Evolutionary conservation across 2,888 invertebrate species (phyloP), one percentile per base, ranked within the genome.

Genomic region (Eretmocerus hayati): DNA sequence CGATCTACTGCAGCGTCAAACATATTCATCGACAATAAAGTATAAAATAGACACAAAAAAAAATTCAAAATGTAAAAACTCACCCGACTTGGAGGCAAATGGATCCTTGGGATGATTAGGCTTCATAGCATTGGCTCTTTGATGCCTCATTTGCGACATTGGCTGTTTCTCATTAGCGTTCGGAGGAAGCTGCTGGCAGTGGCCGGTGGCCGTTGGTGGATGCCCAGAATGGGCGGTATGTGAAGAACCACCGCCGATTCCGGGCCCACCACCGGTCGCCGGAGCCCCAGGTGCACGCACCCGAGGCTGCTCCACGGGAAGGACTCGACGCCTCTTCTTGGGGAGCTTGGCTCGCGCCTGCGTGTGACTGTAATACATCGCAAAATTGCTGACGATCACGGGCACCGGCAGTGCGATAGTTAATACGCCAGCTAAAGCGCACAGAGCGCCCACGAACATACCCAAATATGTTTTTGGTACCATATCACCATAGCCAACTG

Each of bases 341-440:
- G 99, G 99, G 74, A 99, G 81, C 76, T 99, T 99, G 54, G 96
- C 95, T 66, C 99, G 80, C 58, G 99, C 99, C 81, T 96, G 79
- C 64, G 91, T 91, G 75, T 91, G 91, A 62, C 90, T 90, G 76
- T 91, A 91, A 77, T 90, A 91, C 91, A 91, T 91, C 66, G 91
- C 90, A 75, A 99, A 99, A 79, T 99, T 99, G 75, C 93, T 94
- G 60, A 99, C 97, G 71, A 99, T 99, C 74, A 99, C 97, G 62
- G 97, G 96, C 65, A 97, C 95, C 60, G 97, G 97, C 68, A 97
- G 82, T 66, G 97, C 97, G 76, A 99, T 94, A 70, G 96, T 97
- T 64, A 99, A 80, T 71, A 99, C 97, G 75, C 99, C 99, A 66
- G 95, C 93, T 59, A 99, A 80, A 55, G 99, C 97, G 75, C 97